Evolutionary conservation across 2,888 invertebrate species (phyloP), one percentile per base, ranked within the genome.

Genomic region (Macropis europaea): DNA sequence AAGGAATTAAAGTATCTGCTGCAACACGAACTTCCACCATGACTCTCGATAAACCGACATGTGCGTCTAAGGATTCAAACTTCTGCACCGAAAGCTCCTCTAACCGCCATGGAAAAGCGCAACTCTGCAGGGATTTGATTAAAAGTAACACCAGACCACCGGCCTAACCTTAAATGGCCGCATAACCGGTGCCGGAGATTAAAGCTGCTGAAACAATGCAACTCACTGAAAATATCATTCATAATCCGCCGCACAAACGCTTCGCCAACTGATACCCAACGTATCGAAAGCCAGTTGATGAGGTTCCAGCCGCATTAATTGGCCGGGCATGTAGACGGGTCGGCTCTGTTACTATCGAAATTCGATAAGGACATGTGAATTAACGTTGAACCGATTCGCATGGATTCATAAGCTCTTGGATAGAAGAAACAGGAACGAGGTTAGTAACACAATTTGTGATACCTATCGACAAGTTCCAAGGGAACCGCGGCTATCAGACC

Each of bases 121-220:
- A 48, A 50, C 48, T 15, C 54, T 15, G 72, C 62, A 43, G 52
- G 72, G 59, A 62, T 72, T 57, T 70, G 70, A 69, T 72, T 72
- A 72, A 72, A 72, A 72, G 70, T 72, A 72, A 57, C 61, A 40
- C 22, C 24, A 32, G 43, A 42, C n/a, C n/a, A 13, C 15, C 38
- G 22, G 15, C n/a, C 43, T 38, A 32, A 56, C 36, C 54, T 54
- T 56, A 70, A 71, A 56, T 54, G 60, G 70, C 43, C 32, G 36
- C 54, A 70, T 60, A 68, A 70, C 52, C 42, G 45, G 53, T 17
- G 13, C 28, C 52, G 56, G 54, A 69, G 59, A 69, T 69, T 68
- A 69, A 68, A 47, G 57, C 32, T n/a, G n/a, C n/a, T n/a, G 57
- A 45, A 38, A 30, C 67, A 40, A 30, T 40, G 54, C 34, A 42